Evolutionary conservation across 2,113 vertebrate species (phyloP).

Genomic region (Solea solea): DNA sequence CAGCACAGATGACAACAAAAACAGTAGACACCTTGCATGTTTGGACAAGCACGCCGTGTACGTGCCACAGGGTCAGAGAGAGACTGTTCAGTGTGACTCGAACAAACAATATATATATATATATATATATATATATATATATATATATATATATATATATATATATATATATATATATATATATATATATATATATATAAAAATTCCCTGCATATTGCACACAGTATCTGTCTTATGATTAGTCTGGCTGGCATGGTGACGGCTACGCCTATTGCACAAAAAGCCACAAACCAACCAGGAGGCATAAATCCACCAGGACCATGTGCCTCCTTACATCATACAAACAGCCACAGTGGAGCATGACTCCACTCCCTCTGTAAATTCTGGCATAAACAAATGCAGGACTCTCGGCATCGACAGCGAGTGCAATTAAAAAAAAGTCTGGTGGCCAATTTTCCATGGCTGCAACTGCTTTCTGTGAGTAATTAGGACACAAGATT

Average conservation of each 20-base stretch:
- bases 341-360: constrained; percentile 3
- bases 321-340: background rate
- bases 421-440: no score
- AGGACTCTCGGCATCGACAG: constrained; percentile 12
- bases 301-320: constrained; percentile 24
- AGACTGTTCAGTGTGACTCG: background rate
- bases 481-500: no score
- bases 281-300: constrained; percentile 19
- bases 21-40: constrained; percentile 23
- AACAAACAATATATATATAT: background rate
- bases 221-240: constrained; percentile 15
- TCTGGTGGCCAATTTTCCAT: constrained; percentile 4
- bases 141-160: no score
- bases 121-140: no score
- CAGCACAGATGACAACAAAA: background rate
- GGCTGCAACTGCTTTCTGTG: constrained; percentile 3
- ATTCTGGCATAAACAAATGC: constrained; percentile 34
- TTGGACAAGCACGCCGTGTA: constrained; percentile 11
- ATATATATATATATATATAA: background rate
- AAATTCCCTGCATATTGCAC: background rate
- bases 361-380: constrained; percentile 25
- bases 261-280: constrained; percentile 32
- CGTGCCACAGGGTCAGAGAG: background rate
- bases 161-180: no score
- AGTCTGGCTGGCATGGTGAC: constrained; percentile 23